Evolutionary conservation across 92 coral and sea anemone species (phyloP), one percentile per base, ranked within the genome.

Genomic region (Phenganax subtilis): DNA sequence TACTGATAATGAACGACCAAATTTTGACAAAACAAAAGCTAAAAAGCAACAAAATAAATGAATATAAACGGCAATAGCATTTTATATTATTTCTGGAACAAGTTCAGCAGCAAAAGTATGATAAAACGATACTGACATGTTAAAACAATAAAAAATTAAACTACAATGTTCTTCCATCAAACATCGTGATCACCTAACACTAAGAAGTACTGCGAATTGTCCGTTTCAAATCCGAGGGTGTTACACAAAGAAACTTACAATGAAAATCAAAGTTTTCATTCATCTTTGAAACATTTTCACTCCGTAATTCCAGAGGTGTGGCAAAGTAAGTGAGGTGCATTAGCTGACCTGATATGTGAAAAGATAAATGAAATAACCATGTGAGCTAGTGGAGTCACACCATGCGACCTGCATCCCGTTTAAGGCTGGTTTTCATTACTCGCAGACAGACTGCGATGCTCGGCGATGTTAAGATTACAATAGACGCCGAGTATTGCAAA

Each of bases 321-420:
- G 97, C 98, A 85, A 93, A 93, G 86, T 93, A 93, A 6, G 92
- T 89, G 25, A 93, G 92, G n/a, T 93, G 91, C 98, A 93, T 93
- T 12, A 90, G 90, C 5, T 96, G 98, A 81, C 96, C 97, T 93
- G 63, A 28, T 57, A 56, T 10, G 20, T 66, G 17, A 31, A 17
- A 37, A 68, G 9, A 16, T 8, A 28, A 37, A 37, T 37, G 47
- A 37, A 37, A 37, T 37, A 37, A 37, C 47, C 3, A 30, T 69
- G 51, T 17, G 71, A 37, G 25, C 25, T 20, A 20, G 11, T 65
- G 10, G 31, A 17, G 2, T 2, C 11, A 17, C 27, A 15, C 27
- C 10, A 65, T 65, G 15, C 15, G 15, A 9, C 7, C n/a, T 1
- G 31, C 71, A 9, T 17, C n/a, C 25, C 47, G 47, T 37, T 37